Evolutionary conservation across 2,113 vertebrate species (phyloP).

Genomic region (Chaetorhynchus papuensis): DNA sequence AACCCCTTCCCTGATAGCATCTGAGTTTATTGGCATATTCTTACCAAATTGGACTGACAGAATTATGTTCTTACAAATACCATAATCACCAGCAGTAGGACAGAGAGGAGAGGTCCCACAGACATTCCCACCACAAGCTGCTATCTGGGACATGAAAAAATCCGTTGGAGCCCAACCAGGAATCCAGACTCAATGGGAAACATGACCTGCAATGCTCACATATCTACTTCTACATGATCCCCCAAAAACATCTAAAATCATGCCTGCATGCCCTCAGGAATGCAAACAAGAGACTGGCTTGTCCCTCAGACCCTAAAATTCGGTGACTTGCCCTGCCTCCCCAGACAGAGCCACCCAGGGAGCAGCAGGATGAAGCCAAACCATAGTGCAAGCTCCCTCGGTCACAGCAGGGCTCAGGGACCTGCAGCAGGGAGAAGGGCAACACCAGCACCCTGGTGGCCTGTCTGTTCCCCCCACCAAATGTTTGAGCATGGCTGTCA

Average conservation of each 20-base stretch:
- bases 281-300: background rate
- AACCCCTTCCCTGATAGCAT: background rate
- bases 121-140: background rate
- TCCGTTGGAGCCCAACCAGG: accelerated
- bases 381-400: accelerated
- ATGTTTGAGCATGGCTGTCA: accelerated
- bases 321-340: background rate
- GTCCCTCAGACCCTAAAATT: background rate
- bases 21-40: background rate
- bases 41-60: background rate
- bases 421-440: background rate
- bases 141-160: background rate
- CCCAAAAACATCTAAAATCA: background rate
- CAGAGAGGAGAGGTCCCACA: background rate
- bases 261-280: background rate
- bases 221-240: background rate
- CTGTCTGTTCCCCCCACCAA: background rate
- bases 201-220: background rate
- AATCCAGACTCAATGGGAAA: background rate
- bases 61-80: background rate
- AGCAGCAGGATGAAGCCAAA: background rate
- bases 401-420: background rate
- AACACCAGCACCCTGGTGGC: background rate
- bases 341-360: background rate
- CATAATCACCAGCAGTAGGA: background rate